phyloP scores from a whole-genome alignment of 2,113 vertebrate genomes.

The Thamnaconus septentrionalis region DNA sequence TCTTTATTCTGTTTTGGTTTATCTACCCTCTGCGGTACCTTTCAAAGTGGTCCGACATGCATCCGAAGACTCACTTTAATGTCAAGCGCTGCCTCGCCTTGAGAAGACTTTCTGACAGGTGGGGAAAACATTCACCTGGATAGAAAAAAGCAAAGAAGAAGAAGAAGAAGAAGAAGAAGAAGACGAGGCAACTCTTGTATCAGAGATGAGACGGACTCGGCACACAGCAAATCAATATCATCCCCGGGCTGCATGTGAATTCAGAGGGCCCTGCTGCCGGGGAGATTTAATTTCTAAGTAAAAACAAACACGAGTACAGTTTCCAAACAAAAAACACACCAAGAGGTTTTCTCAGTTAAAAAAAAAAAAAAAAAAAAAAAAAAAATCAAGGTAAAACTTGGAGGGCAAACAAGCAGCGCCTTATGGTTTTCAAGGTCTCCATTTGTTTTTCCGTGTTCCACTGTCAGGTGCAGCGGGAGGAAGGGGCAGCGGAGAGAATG shows the following conservation, averaged over 20 bases:
- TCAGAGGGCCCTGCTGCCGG: conserved; percentile 23
- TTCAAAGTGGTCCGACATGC: conserved; percentile 17
- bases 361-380: not conserved
- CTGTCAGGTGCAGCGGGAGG: conserved; percentile 60
- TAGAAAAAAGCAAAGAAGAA: conserved; percentile 35
- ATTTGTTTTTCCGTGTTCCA: conserved; percentile 76
- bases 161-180: too few relatives aligned
- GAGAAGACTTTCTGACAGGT: conserved; percentile 63
- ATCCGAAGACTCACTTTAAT: conserved; percentile 33
- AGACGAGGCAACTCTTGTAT: conserved; percentile 32
- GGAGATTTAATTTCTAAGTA: conserved; percentile 39
- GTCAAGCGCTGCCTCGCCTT: conserved; percentile 41
- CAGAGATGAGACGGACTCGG: conserved; percentile 62
- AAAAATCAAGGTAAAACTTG: conserved; percentile 34
- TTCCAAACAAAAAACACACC: conserved; percentile 41
- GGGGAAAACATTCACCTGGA: conserved; percentile 58
- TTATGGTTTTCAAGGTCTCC: conserved; percentile 78
- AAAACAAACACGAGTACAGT: conserved; percentile 51
- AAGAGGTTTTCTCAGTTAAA: conserved; percentile 15
- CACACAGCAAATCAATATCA: conserved; percentile 74
- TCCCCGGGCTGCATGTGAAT: conserved; percentile 58
- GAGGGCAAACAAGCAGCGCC: conserved; percentile 71
- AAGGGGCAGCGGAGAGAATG: conserved; percentile 51
- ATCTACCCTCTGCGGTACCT: conserved; percentile 1
- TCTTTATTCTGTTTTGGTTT: too few relatives aligned